Conservation (phyloP, 2,888 invertebrate species). For the Lymantria monacha region DNA sequence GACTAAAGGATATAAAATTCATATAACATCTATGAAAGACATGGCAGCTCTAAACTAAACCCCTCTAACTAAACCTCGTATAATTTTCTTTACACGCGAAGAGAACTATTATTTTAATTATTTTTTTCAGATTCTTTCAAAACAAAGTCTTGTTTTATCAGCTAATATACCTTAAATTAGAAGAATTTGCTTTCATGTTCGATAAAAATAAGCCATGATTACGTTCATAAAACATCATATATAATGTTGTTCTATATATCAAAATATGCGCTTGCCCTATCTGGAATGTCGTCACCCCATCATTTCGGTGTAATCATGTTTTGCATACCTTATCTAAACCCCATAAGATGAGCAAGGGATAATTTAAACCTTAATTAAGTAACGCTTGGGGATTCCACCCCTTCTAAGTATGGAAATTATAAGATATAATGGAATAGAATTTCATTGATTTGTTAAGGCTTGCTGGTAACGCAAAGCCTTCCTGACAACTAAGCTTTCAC, state of each 20-base stretch:
- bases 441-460: background rate
- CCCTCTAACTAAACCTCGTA: no score
- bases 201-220: no score
- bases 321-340: conserved; percentile 14
- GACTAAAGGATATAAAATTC: no score
- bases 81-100: no score
- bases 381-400: conserved; percentile 10
- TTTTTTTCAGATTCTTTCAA: no score
- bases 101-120: background rate
- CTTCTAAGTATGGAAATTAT: conserved; percentile 1
- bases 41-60: no score
- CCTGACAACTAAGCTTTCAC: no score
- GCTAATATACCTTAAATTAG: no score
- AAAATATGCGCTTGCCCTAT: conserved; percentile 4
- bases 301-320: conserved; percentile 12
- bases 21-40: no score
- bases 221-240: background rate
- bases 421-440: conserved; percentile 1
- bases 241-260: background rate
- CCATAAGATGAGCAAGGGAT: conserved; percentile 11
- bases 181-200: no score
- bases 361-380: conserved; percentile 15
- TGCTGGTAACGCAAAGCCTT: no score
- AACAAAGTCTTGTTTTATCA: no score
- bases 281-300: conserved; percentile 9